Base-by-base conservation (phyloP, 23 tunicate species). In the Clavelina lepadiformis region DNA sequence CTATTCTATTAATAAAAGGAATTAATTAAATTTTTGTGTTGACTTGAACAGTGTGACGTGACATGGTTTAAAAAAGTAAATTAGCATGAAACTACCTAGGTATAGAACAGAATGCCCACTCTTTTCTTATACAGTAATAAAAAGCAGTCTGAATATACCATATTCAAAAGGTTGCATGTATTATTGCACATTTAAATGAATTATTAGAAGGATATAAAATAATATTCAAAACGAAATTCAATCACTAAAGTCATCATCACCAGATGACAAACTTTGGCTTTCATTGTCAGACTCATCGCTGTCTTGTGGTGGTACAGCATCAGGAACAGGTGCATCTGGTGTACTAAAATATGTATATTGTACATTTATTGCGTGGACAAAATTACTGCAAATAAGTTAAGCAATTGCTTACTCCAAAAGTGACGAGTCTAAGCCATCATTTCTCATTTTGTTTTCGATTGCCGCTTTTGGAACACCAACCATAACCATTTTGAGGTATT, bases 381-480 rank as follows among this genome's bases (percentile, higher is more conserved):
- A 63, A 26, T 4, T 58, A 58, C n/a, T n/a, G n/a, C n/a, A n/a
- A n/a, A n/a, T n/a, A 53, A 24, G 27, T 13, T n/a, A 59, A 54
- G 24, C 15, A 54, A 29, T 11, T 33, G 52, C 84, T 77, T 71
- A 86, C 95, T 89, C 97, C 32, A 89, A 44, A 45, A 89, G 46
- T 11, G 74, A 56, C 1, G 97, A 83, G 52, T 89, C 89, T 58
- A 89, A 52, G 2, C 89, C 89, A 28, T 89, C 97, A 68, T 71
- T n/a, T 45, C 75, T 69, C 97, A 89, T 89, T 46, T 89, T 89
- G 34, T 71, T 77, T 64, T 46, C 83, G 4, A 89, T 71, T 0
- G 97, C 97, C 32, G 33, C 29, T 50, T 81, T 81, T 1, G 97
- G 97, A 7, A 89, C 97, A 38, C 97, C 97, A 56, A 89, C 88